Conservation (phyloP, 1,140 invertebrate genomes). For the Coelopa frigida region DNA sequence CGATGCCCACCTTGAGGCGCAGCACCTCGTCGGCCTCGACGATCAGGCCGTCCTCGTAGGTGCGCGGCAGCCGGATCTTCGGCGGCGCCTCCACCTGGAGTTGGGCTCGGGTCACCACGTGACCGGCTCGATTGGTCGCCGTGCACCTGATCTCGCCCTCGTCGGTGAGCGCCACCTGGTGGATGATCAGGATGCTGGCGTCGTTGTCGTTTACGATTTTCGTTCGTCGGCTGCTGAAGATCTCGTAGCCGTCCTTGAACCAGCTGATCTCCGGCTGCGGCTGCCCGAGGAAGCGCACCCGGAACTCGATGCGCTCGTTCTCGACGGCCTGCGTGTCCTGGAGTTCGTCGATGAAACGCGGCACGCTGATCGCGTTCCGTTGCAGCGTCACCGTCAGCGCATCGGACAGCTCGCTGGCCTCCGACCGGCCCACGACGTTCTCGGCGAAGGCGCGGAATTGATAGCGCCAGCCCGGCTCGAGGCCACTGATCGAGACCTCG, state of each 20-base stretch:
- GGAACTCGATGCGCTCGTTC: slow-evolving; percentile 77
- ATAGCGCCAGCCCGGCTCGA: slow-evolving; percentile 81
- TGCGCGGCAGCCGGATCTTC: slow-evolving; percentile 65
- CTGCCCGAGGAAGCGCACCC: slow-evolving; percentile 70
- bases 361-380: slow-evolving; percentile 56
- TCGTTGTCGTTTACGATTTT: slow-evolving; percentile 70
- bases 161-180: slow-evolving; percentile 68
- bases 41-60: slow-evolving; percentile 79
- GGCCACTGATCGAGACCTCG: slow-evolving; percentile 65
- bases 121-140: slow-evolving; percentile 74
- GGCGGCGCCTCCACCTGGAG: slow-evolving; percentile 74
- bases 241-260: slow-evolving; percentile 84
- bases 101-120: slow-evolving; percentile 63
- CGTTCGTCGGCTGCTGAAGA: slow-evolving; percentile 72
- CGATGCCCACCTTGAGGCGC: slow-evolving; percentile 80
- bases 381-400: slow-evolving; percentile 67
- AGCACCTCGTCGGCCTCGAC: slow-evolving; percentile 84
- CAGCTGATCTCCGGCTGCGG: slow-evolving; percentile 84
- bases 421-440: slow-evolving; percentile 74
- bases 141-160: slow-evolving; percentile 85
- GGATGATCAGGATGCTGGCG: slow-evolving; percentile 70
- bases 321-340: slow-evolving; percentile 61
- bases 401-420: slow-evolving; percentile 70
- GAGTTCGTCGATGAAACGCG: slow-evolving; percentile 60
- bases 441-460: slow-evolving; percentile 83